Conservation (phyloP, 2,113 vertebrate species). For the Mixornis gularis region DNA sequence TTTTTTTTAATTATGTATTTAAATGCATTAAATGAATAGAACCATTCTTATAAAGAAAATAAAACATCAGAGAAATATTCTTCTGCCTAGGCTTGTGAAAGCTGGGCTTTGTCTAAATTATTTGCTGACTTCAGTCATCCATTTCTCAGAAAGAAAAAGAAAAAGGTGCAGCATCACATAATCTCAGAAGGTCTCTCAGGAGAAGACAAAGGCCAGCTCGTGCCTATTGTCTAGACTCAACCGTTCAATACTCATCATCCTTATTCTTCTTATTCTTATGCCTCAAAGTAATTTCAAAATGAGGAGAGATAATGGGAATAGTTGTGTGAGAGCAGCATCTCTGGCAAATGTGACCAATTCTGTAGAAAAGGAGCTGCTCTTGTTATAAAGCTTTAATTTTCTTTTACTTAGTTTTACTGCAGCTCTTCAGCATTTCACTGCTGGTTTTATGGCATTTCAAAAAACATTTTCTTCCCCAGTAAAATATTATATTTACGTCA, state of each 20-base stretch:
- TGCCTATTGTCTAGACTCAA: slow-evolving; percentile 8
- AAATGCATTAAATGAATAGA: not conserved
- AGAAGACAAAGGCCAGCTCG: slow-evolving; percentile 18
- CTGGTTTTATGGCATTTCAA: not conserved
- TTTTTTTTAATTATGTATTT: not conserved
- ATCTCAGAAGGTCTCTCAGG: slow-evolving; percentile 2
- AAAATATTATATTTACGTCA: not conserved
- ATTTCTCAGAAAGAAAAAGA: not conserved
- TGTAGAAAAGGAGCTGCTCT: not conserved
- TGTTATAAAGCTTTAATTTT: slow-evolving; percentile 6
- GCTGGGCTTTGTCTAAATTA: slow-evolving; percentile 2
- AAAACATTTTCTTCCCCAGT: not conserved
- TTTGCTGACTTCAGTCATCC: slow-evolving; percentile 33
- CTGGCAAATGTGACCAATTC: not conserved
- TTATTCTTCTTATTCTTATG: slow-evolving; percentile 7
- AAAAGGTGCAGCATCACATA: not conserved
- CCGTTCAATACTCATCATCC: not conserved
- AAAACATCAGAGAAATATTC: not conserved
- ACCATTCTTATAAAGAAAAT: not conserved
- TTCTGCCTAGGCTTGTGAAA: not conserved
- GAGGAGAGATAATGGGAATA: not conserved
- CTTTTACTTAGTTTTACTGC: not conserved
- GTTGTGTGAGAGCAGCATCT: not conserved
- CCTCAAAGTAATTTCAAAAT: slow-evolving; percentile 26
- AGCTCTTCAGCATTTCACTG: not conserved